Base-by-base conservation (phyloP, 1,140 invertebrate genomes). In the Drosophila pectinifera region DNA sequence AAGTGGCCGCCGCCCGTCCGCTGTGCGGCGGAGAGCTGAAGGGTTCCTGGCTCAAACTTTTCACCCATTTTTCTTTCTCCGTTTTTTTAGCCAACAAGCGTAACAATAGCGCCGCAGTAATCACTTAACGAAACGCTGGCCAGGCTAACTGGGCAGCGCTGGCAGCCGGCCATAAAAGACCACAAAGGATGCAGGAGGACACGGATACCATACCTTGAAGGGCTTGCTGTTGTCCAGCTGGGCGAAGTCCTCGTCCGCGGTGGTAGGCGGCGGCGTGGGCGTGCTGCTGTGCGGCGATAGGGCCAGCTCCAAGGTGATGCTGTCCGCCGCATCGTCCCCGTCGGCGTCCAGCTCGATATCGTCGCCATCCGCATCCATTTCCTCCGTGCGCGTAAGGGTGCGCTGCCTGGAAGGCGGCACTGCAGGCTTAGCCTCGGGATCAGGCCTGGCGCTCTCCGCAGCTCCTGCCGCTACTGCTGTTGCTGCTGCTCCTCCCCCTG, bases 201-300 rank as follows among this genome's bases (percentile, higher is more conserved):
- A 53, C 26, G 57, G 36, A 51, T 39, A 79, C 83, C 20, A 4
- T 63, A 86, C 83, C 83, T 88, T 88, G 46, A 88, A 88, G 26
- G 83, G 83, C 65, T 88, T 88, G 76, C 83, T 88, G 65, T 88
- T 89, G 63, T 88, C 84, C 51, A 88, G 42, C 57, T 79, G 70
- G 28, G 75, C 79, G 22, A 88, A 49, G 59, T 86, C 83, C 54
- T 86, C 84, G 54, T 89, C 75, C 10, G 65, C 75, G 39, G 63
- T 68, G 48, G 70, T 83, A 28, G 79, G 84, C 48, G 83, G 80
- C n/a, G 83, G 84, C n/a, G 83, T 83, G 49, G 83, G 80, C 34
- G 84, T 68, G 48, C 46, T 61, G 55, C 63, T 83, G 22, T 78
- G 76, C 18, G 83, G 79, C 20, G 82, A 88, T 26, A 88, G 39